Conservation (phyloP, 2,888 invertebrate species). For the Sarcophaga variegata region DNA sequence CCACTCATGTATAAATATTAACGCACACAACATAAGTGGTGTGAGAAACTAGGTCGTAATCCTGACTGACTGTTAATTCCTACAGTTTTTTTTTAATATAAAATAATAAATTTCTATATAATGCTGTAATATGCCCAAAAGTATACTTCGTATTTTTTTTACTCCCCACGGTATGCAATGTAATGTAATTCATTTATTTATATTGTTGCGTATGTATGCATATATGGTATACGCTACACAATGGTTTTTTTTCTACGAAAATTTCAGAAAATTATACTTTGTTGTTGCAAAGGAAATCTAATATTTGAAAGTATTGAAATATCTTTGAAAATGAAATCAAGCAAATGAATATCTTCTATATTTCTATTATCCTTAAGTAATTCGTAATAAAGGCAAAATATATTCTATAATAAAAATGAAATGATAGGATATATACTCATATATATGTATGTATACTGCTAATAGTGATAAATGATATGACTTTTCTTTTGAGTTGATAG, state of each 20-base stretch:
- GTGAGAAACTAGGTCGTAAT: too few species aligned
- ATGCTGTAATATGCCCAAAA: too few species aligned
- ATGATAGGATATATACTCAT: neutral
- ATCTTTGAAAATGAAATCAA: slow-evolving; percentile 24
- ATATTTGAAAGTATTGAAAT: neutral
- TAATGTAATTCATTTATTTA: too few species aligned
- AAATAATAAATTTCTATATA: too few species aligned
- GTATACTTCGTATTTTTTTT: too few species aligned
- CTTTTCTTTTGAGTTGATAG: neutral
- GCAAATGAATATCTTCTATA: slow-evolving; percentile 15
- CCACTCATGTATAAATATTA: too few species aligned
- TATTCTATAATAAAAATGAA: neutral
- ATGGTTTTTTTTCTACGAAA: slow-evolving; percentile 7
- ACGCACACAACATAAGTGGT: too few species aligned
- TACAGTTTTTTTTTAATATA: too few species aligned
- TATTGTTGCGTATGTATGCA: too few species aligned
- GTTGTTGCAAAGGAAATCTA: slow-evolving; percentile 18
- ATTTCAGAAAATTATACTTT: slow-evolving; percentile 30
- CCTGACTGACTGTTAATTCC: too few species aligned
- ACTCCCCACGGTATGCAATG: too few species aligned
- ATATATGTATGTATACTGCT: neutral
- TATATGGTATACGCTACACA: neutral
- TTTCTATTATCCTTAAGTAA: slow-evolving; percentile 9
- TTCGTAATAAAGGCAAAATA: slow-evolving; percentile 15
- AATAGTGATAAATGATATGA: neutral